Percentiles rank a stretch among this genome's conserved stretches.
phyloP scores from a whole-genome alignment of 1,140 invertebrate genomes.

The Colletes gigas region DNA sequence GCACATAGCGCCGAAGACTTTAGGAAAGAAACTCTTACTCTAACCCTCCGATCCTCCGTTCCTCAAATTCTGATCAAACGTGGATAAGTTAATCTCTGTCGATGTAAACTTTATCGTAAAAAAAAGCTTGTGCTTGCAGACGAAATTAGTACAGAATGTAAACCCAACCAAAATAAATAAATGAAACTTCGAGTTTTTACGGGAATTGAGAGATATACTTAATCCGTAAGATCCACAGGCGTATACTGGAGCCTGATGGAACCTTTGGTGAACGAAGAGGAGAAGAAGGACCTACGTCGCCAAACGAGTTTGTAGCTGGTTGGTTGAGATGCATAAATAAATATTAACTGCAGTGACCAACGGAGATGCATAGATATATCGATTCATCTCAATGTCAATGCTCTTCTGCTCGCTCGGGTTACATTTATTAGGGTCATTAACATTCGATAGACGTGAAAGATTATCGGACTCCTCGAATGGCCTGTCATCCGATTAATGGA shows the following conservation, averaged over 20 bases:
- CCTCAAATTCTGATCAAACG: no score
- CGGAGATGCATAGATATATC: constrained; percentile 69
- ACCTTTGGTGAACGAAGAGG: constrained; percentile 64
- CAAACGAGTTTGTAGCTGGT: constrained; percentile 76
- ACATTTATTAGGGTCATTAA: constrained; percentile 80
- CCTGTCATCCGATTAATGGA: constrained; percentile 40
- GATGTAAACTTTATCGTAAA: no score
- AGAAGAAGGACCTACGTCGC: constrained; percentile 66
- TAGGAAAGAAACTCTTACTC: neutral
- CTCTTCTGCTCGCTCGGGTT: constrained; percentile 73
- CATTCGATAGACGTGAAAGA: constrained; percentile 76
- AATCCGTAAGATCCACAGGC: neutral
- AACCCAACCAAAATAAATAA: no score
- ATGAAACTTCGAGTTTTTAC: neutral
- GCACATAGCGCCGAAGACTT: neutral
- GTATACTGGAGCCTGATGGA: constrained; percentile 28
- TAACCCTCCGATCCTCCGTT: neutral
- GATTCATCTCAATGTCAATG: constrained; percentile 79
- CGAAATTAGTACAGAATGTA: no score
- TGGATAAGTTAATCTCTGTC: no score
- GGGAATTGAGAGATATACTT: neutral
- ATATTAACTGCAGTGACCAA: constrained; percentile 75
- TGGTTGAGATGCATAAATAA: constrained; percentile 72
- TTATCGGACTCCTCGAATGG: constrained; percentile 37
- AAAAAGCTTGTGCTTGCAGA: no score